Evolutionary conservation across 2,797 vertebrate genomes (phyloP).

Genomic region (Xenentodon cancila): DNA sequence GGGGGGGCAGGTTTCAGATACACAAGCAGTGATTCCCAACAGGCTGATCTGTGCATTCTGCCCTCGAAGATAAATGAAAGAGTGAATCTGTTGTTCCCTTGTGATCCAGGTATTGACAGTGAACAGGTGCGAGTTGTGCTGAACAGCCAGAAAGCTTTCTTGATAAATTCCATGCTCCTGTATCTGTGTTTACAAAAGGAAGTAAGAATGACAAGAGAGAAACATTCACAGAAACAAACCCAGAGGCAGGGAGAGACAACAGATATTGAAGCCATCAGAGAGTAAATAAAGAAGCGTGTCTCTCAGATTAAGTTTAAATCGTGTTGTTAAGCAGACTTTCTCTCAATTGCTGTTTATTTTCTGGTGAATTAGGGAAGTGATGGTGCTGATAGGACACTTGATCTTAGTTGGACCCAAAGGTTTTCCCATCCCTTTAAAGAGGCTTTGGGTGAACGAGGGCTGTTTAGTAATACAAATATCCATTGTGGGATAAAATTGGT

Average conservation of each 20-base stretch:
- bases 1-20: conserved; percentile 56
- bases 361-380: conserved; percentile 70
- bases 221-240: conserved; percentile 28
- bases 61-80: conserved; percentile 66
- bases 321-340: conserved; percentile 56
- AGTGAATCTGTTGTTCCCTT: conserved; percentile 55
- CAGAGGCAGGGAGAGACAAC: conserved; percentile 16
- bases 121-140: conserved; percentile 53
- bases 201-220: conserved; percentile 12
- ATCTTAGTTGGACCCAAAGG: conserved; percentile 46
- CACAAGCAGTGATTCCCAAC: conserved; percentile 45
- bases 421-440: conserved; percentile 36
- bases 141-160: conserved; percentile 53
- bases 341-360: conserved; percentile 69
- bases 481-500: conserved; percentile 32
- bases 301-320: conserved; percentile 68
- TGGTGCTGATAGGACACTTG: conserved; percentile 56
- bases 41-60: conserved; percentile 69
- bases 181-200: conserved; percentile 49
- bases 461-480: conserved; percentile 42
- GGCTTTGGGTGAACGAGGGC: conserved; percentile 33
- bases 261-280: conserved; percentile 35
- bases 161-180: conserved; percentile 54
- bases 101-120: conserved; percentile 66
- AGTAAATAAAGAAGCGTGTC: conserved; percentile 62